phyloP scores from a whole-genome alignment of 1,140 invertebrate genomes.

The Diorhabda sublineata region DNA sequence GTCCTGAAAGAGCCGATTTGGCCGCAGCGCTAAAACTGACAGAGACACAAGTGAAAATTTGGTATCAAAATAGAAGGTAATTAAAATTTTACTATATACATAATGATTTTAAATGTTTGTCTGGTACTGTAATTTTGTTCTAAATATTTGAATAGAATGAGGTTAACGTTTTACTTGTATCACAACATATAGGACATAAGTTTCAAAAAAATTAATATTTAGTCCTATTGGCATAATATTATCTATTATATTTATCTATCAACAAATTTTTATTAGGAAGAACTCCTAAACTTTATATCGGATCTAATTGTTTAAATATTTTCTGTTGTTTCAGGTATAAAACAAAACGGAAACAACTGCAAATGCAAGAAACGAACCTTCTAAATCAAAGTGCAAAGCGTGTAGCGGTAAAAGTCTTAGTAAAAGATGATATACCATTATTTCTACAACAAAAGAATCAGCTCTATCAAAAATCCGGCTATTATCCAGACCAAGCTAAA shows the following conservation, averaged over 20 bases:
- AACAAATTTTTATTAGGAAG: no score
- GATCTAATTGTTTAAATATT: no score
- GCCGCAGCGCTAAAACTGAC: slow-evolving; percentile 85
- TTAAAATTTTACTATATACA: no score
- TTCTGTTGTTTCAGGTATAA: slow-evolving; percentile 66
- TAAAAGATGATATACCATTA: slow-evolving; percentile 69
- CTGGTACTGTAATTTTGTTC: slow-evolving; percentile 63
- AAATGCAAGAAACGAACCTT: slow-evolving; percentile 65
- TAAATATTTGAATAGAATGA: no score
- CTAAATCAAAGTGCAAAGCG: slow-evolving; percentile 63
- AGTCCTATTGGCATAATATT: not conserved
- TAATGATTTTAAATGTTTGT: slow-evolving; percentile 40
- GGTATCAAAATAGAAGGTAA: slow-evolving; percentile 19
- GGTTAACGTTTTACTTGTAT: no score
- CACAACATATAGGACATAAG: no score
- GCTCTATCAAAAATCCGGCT: slow-evolving; percentile 38
- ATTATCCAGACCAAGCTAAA: slow-evolving; percentile 35
- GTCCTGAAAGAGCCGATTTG: slow-evolving; percentile 89
- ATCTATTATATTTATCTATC: not conserved
- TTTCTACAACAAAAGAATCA: slow-evolving; percentile 37
- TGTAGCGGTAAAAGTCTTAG: slow-evolving; percentile 83
- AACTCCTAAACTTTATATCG: no score
- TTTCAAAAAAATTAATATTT: not conserved
- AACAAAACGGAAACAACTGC: slow-evolving; percentile 90
- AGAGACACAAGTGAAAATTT: slow-evolving; percentile 74